phyloP scores from a whole-genome alignment of 2,888 invertebrate species.

The Pasiphila rectangulata region DNA sequence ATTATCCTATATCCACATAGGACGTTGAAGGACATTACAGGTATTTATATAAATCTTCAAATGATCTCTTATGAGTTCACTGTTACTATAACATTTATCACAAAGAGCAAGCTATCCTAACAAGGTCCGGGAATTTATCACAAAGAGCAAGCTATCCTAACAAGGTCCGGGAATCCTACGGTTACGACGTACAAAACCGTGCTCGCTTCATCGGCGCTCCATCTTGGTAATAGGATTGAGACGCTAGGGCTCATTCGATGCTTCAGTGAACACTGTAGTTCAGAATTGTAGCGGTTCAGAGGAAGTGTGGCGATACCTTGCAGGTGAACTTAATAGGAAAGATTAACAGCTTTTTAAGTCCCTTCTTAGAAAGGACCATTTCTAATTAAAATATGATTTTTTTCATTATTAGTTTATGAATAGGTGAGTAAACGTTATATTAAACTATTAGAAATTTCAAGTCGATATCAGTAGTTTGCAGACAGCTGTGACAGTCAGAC shows the following conservation, averaged over 20 bases:
- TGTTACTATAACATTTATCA: too few species aligned
- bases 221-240: conserved; percentile 27
- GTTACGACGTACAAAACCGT: conserved; percentile 22
- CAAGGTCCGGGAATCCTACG: not conserved
- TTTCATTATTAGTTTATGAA: too few species aligned
- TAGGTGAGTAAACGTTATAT: too few species aligned
- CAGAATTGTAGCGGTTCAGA: not conserved
- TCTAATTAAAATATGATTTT: too few species aligned
- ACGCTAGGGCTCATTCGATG: conserved; percentile 22
- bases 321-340: not conserved
- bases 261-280: conserved; percentile 12
- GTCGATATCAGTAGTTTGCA: too few species aligned
- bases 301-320: not conserved
- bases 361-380: too few species aligned
- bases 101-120: not conserved
- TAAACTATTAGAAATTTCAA: too few species aligned
- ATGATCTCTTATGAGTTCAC: too few species aligned
- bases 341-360: not conserved
- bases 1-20: too few species aligned
- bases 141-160: not conserved
- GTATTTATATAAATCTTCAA: too few species aligned
- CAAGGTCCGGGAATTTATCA: not conserved
- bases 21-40: too few species aligned
- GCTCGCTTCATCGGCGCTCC: conserved; percentile 36
- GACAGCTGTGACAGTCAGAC: too few species aligned